phyloP scores from a whole-genome alignment of 2,888 invertebrate genomes.

The Pseudanteris insignis region DNA sequence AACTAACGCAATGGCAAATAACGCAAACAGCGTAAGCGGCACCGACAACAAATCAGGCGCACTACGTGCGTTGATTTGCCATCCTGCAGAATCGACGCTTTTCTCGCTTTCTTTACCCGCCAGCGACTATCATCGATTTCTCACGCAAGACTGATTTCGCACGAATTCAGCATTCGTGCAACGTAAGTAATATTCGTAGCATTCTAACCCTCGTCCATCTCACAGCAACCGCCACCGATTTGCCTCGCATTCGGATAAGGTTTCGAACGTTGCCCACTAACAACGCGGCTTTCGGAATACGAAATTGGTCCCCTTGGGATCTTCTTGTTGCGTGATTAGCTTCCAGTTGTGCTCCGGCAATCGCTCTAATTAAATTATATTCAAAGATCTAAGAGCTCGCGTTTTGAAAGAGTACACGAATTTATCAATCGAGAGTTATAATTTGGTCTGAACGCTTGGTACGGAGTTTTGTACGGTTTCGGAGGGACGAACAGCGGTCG shows the following conservation, averaged over 20 bases:
- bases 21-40: constrained; percentile 27
- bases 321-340: neutral
- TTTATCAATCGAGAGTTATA: no score
- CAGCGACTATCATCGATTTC: constrained; percentile 38
- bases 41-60: constrained; percentile 28
- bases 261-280: constrained; percentile 12
- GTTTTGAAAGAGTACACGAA: no score
- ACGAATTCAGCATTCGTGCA: constrained; percentile 45
- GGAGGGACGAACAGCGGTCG: no score
- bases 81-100: constrained; percentile 33
- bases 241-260: constrained; percentile 23
- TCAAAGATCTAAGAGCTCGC: no score
- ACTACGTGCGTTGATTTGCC: constrained; percentile 24
- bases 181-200: constrained; percentile 52
- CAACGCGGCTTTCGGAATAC: neutral
- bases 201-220: constrained; percentile 43
- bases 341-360: neutral
- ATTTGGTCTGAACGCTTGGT: no score
- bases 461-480: no score
- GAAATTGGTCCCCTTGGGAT: neutral
- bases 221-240: constrained; percentile 20
- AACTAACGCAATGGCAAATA: constrained; percentile 26
- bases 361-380: constrained; percentile 1
- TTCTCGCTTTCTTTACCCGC: constrained; percentile 43
- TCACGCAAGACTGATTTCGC: constrained; percentile 38